Conservation (phyloP, 1,140 invertebrate species). For the Drosophila nannoptera region DNA sequence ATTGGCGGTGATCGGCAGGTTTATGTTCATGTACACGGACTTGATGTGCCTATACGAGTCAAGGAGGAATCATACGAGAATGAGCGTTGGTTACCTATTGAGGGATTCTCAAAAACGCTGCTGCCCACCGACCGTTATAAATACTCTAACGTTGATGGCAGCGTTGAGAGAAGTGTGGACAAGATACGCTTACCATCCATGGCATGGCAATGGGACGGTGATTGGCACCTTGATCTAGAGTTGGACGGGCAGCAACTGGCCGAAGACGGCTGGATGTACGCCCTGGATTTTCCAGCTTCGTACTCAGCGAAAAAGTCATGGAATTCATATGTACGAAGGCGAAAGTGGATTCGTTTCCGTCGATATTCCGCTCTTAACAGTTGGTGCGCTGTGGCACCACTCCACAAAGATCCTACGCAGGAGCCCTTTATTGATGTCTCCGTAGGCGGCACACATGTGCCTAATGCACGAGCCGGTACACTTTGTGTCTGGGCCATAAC, state of each 20-base stretch:
- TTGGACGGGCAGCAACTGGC: slow-evolving; percentile 91
- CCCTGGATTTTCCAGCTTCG: slow-evolving; percentile 93
- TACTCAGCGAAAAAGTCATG: slow-evolving; percentile 91
- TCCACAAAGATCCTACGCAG: slow-evolving; percentile 92
- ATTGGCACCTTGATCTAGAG: slow-evolving; percentile 93
- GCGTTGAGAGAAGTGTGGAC: slow-evolving; percentile 86
- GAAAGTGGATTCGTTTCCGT: slow-evolving; percentile 91
- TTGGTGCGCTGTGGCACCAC: slow-evolving; percentile 93
- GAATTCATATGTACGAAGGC: slow-evolving; percentile 93
- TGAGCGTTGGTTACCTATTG: slow-evolving; percentile 94
- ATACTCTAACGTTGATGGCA: slow-evolving; percentile 91
- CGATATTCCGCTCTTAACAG: slow-evolving; percentile 93
- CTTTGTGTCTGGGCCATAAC: slow-evolving; percentile 94
- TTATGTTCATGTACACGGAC: slow-evolving; percentile 92
- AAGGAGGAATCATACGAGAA: slow-evolving; percentile 95
- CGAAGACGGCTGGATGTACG: slow-evolving; percentile 96
- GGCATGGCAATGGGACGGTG: slow-evolving; percentile 96
- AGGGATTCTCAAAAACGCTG: slow-evolving; percentile 90
- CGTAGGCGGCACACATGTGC: slow-evolving; percentile 90
- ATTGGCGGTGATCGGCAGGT: slow-evolving; percentile 94
- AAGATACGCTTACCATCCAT: slow-evolving; percentile 91
- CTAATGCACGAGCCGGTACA: slow-evolving; percentile 85
- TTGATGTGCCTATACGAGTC: slow-evolving; percentile 93
- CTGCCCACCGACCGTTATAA: slow-evolving; percentile 92
- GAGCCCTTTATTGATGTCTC: slow-evolving; percentile 87